Evolutionary conservation across 2,113 vertebrate genomes (phyloP).

Genomic region (Rhombomys opimus): DNA sequence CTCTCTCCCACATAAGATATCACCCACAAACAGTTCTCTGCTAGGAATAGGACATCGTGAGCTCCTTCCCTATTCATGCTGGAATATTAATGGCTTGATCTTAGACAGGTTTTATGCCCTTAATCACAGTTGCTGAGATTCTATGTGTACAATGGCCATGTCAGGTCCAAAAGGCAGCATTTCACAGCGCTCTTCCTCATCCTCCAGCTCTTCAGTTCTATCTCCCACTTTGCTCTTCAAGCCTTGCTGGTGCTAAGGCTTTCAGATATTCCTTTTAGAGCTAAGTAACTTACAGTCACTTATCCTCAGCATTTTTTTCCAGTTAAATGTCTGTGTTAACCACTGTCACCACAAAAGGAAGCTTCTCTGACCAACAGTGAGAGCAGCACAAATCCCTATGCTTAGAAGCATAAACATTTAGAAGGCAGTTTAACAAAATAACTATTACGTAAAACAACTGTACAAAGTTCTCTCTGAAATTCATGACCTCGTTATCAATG

Average conservation of each 20-base stretch:
- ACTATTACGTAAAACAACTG: background rate
- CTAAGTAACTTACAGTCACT: background rate
- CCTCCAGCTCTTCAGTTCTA: background rate
- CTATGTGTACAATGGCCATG: background rate
- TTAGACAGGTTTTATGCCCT: too few relatives aligned
- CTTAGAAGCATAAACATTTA: background rate
- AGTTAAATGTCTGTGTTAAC: background rate
- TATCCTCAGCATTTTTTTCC: background rate
- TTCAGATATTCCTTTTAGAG: background rate
- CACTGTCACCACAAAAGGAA: background rate
- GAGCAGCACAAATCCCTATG: background rate
- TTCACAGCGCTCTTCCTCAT: background rate
- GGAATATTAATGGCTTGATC: background rate
- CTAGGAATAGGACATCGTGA: background rate
- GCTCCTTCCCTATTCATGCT: background rate
- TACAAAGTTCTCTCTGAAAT: background rate
- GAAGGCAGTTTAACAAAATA: background rate
- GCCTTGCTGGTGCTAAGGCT: background rate
- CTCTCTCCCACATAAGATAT: background rate
- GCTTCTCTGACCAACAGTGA: background rate
- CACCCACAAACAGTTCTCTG: background rate
- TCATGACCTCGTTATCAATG: background rate
- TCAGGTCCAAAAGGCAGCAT: background rate
- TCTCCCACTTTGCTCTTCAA: background rate
- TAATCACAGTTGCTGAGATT: background rate